Evolutionary conservation across 2,113 vertebrate genomes (phyloP), one percentile per base, ranked within the genome.

Genomic region (Tachysurus vachellii): DNA sequence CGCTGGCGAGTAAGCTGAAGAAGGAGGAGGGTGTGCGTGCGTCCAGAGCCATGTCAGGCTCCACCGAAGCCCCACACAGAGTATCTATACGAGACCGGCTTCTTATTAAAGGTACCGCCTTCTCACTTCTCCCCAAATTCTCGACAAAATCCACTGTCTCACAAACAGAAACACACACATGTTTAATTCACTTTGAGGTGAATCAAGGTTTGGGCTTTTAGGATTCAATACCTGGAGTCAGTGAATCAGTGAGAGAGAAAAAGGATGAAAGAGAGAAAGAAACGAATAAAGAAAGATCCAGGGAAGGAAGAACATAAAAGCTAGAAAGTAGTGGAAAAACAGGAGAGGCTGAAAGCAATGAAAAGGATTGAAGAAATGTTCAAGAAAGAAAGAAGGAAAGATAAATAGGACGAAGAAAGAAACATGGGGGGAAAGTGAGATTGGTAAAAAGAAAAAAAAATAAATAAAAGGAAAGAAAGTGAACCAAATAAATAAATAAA

Each of bases 1-100:
- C 98, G 7, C 86, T 99, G 94, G 97, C 98, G 71, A 97, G 96
- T 94, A 99, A 99, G 92, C 91, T 98, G 93, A 99, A 98, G 95
- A 95, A 97, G 91, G 98, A 99, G 6, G 98, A 99, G 1, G 97
- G 97, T 31, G 95, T 97, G 90, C 96, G 95, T 92, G 95, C 97
- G 0, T 94, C 96, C 88, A 95, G 96, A 86, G 86, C 95, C 6
- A 85, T 96, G 0, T 95, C 93, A 85, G 68, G 95, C 56, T 89
- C 95, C 70, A 92, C 96, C 0, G 98, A 99, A 92, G 96, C 97
- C 73, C 93, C 96, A 26, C 96, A 98, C 88, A 96, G 98, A 88
- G 95, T 99, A 89, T 99, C 98, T 70, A 94, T 99, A 90, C 95
- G 98, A 83, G 98, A 99, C 92, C 96, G 97, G 73, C 92, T 99